Base-by-base conservation (phyloP, 2,888 invertebrate genomes). In the Atrina japonica region DNA sequence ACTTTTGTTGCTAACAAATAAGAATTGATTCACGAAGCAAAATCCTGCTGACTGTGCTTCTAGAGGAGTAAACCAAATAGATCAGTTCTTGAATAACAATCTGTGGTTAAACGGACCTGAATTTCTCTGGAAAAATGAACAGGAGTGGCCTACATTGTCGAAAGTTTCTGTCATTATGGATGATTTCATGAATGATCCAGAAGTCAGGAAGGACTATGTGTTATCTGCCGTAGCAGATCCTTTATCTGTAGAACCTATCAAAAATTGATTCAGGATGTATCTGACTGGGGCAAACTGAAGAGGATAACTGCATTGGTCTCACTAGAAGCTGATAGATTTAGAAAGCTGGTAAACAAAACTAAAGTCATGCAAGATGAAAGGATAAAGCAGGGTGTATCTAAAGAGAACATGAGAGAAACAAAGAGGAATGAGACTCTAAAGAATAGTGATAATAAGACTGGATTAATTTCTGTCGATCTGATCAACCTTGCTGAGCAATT, bases 11-110 rank as follows among this genome's bases (percentile, higher is more conserved):
- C 64, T 14, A 73, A 73, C 45, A n/a, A 70, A n/a, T 27, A 65
- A 16, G 16, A 16, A 5, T 9, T 50, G 2, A 66, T 65, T 41
- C 45, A 64, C 68, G 1, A 69, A 69, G 21, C 5, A 43, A 9
- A 73, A 69, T 43, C 73, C 73, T 25, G 64, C 72, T 21, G 72
- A 72, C 55, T 29, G 52, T 58, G 67, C 72, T 2, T 64, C 64
- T 1, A 61, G 67, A 52, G 72, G 72, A 23, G 30, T 41, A 21
- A 30, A 9, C 16, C n/a, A 21, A 29, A 40, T 40, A 6, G 55
- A 29, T 16, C 27, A 56, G n/a, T 27, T 49, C 11, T 43, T 56
- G 2, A 16, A 29, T 7, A 21, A 29, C 14, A 45, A 52, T 3
- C 9, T 16, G 16, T 64, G 69, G 63, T 14, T 64, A 9, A 21